A percentile compares a stretch with the other conserved stretches of the same genome.
Conservation (phyloP, 2,888 invertebrate genomes). For the Dendrolimus houi region DNA sequence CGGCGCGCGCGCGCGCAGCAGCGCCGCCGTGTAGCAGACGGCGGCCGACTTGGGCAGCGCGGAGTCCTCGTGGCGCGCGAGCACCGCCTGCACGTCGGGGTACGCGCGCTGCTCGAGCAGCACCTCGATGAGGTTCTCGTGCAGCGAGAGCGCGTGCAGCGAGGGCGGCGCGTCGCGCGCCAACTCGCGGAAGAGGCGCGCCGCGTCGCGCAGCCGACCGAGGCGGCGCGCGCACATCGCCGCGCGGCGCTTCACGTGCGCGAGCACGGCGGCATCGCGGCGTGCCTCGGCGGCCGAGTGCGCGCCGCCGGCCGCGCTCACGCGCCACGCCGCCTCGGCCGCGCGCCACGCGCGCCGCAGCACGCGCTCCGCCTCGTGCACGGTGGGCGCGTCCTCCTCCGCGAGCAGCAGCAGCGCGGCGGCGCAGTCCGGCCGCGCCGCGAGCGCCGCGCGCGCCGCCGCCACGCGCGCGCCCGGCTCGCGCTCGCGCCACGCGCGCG, state of each 20-base stretch:
- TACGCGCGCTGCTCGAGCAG: conserved; percentile 97
- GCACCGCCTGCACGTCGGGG: conserved; percentile 82
- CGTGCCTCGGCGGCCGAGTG: conserved; percentile 87
- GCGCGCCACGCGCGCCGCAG: conserved; percentile 93
- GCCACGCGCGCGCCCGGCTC: conserved; percentile 91
- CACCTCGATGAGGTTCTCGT: conserved; percentile 96
- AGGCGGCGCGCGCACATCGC: conserved; percentile 99
- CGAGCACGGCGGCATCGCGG: conserved; percentile 94
- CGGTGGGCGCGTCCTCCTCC: conserved; percentile 97
- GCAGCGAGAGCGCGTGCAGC: conserved; percentile 92
- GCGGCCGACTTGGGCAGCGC: conserved; percentile 96
- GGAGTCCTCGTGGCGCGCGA: conserved; percentile 87
- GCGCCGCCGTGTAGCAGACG: conserved; percentile 95
- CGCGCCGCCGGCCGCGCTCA: conserved; percentile 91
- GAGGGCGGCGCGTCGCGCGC: conserved; percentile 97
- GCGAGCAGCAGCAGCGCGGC: conserved; percentile 96
- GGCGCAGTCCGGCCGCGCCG: conserved; percentile 91
- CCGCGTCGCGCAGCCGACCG: conserved; percentile 95
- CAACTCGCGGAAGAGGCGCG: conserved; percentile 97
- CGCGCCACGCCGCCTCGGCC: conserved; percentile 91
- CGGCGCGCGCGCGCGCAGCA: conserved; percentile 91
- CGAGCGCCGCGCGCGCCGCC: conserved; percentile 91
- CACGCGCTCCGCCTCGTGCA: conserved; percentile 79
- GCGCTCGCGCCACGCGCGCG: conserved; percentile 96
- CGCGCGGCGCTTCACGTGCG: conserved; percentile 93